Evolutionary conservation across 2,797 vertebrate species (phyloP).

Genomic region (Pseudopleuronectes americanus): DNA sequence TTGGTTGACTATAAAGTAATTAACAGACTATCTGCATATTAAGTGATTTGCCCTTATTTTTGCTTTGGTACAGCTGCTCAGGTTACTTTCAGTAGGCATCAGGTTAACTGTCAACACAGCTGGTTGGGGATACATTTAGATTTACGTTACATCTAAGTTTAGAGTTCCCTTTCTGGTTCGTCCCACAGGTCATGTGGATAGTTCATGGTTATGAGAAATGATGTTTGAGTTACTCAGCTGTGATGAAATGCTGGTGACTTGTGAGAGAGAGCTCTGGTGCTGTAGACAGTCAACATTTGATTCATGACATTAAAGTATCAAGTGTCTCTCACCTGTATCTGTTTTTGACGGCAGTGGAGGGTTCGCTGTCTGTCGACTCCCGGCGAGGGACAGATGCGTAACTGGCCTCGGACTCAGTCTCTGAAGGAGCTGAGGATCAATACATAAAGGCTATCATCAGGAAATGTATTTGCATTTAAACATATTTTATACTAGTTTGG

Average conservation of each 20-base stretch:
- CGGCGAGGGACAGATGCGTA: slow-evolving; percentile 69
- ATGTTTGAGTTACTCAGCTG: too few species aligned
- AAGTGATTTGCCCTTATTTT: not conserved
- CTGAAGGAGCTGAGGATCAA: slow-evolving; percentile 58
- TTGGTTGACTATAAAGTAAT: not conserved
- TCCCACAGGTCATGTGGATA: not conserved
- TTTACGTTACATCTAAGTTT: not conserved
- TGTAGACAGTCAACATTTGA: not conserved
- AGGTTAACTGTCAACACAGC: slow-evolving; percentile 29
- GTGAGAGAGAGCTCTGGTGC: not conserved
- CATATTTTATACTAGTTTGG: not conserved
- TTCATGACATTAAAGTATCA: not conserved
- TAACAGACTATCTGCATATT: not conserved
- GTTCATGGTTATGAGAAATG: too few species aligned
- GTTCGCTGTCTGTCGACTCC: slow-evolving; percentile 45
- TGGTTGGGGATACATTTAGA: not conserved
- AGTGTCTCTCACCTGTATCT: slow-evolving; percentile 66
- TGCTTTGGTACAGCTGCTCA: not conserved
- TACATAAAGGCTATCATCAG: slow-evolving; percentile 9
- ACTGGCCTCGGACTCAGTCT: slow-evolving; percentile 81
- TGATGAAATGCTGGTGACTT: not conserved
- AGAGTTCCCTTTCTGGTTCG: not conserved
- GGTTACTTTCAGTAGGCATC: slow-evolving; percentile 2
- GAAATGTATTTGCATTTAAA: not conserved
- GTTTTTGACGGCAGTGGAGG: slow-evolving; percentile 33